Evolutionary conservation across 2,888 invertebrate genomes (phyloP).

Genomic region (Gymnosoma rotundatum): DNA sequence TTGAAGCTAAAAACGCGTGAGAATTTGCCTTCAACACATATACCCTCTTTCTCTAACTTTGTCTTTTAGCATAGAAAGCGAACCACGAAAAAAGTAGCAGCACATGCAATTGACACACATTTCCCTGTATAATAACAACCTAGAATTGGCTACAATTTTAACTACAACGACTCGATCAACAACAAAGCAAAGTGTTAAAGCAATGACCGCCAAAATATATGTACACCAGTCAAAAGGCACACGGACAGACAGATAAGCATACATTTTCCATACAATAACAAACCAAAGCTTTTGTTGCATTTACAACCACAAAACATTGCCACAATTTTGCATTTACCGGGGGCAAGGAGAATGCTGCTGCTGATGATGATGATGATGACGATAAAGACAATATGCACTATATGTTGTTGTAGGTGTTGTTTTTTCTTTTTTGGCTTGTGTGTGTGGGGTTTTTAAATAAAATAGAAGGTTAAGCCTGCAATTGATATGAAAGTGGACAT

Average conservation of each 20-base stretch:
- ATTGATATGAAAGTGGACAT: conserved; percentile 72
- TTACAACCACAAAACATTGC: conserved; percentile 68
- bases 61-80: not conserved
- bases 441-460: conserved; percentile 13
- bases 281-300: conserved; percentile 67
- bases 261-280: conserved; percentile 62
- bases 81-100: conserved; percentile 5
- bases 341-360: conserved; percentile 8
- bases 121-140: conserved; percentile 56
- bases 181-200: conserved; percentile 35
- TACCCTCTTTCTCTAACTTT: not conserved
- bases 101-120: conserved; percentile 73
- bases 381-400: conserved; percentile 66
- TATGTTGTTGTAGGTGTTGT: conserved; percentile 2
- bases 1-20: conserved; percentile 63
- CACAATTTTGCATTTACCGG: conserved; percentile 49
- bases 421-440: conserved; percentile 1
- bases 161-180: conserved; percentile 55
- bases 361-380: conserved; percentile 25
- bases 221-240: conserved; percentile 64
- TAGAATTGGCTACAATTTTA: conserved; percentile 40
- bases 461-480: conserved; percentile 71
- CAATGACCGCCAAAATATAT: conserved; percentile 73
- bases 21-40: conserved; percentile 48
- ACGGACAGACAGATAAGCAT: conserved; percentile 10